Percentiles rank a stretch among this genome's conserved stretches.
Evolutionary conservation across 2,113 vertebrate genomes (phyloP).

Genomic region (Balaeniceps rex): DNA sequence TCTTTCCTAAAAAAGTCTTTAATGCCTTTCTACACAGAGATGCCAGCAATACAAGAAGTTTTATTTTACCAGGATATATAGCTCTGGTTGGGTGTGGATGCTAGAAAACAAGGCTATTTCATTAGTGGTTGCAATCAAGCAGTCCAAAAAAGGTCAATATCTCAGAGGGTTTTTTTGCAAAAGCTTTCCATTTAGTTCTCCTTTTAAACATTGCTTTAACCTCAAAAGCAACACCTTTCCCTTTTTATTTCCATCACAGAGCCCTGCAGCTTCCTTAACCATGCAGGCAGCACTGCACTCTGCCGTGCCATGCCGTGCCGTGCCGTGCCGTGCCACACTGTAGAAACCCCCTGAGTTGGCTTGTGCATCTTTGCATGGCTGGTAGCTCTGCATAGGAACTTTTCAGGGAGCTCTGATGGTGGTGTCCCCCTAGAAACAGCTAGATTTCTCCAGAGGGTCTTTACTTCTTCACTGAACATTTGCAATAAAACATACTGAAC

Average conservation of each 20-base stretch:
- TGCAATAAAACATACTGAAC: not conserved
- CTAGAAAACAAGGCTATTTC: not conserved
- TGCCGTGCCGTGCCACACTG: rapidly evolving
- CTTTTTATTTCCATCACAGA: not conserved
- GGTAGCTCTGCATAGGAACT: not conserved
- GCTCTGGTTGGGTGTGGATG: not conserved
- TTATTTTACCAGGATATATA: not conserved
- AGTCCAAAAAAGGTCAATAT: not conserved
- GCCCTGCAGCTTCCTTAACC: not conserved
- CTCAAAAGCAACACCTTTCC: not conserved
- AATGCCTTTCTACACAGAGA: not conserved
- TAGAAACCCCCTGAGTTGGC: not conserved
- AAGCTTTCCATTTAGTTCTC: not conserved
- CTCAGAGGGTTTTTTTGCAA: not conserved
- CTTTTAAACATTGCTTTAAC: not conserved
- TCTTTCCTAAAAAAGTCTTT: not conserved
- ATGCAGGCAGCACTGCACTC: not conserved
- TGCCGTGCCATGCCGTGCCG: not conserved
- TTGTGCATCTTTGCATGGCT: not conserved
- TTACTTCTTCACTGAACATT: not conserved
- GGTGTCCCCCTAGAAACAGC: rapidly evolving
- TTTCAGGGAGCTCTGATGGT: not conserved
- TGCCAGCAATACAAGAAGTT: not conserved
- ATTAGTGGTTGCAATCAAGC: not conserved
- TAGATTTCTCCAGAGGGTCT: not conserved